Evolutionary conservation across 2,797 vertebrate genomes (phyloP), one percentile per base, ranked within the genome.

Genomic region (Crax fasciolata): DNA sequence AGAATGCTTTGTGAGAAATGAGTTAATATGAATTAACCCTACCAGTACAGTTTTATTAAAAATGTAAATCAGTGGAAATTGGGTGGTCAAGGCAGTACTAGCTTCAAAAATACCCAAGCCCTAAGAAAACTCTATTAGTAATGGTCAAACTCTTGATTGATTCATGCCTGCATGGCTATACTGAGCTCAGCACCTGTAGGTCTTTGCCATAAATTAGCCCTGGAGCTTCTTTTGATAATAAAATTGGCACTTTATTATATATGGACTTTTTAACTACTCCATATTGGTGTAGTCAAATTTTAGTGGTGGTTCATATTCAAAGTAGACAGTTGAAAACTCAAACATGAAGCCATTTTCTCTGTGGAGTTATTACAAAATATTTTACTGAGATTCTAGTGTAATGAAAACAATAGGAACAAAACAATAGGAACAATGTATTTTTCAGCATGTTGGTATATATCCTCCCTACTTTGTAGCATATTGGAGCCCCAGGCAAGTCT

Each of bases 271-370:
- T 52, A 83, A 83, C 24, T 8, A 57, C 19, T 4, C 8, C 0
- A 0, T 62, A 15, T 73, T 71, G 24, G 18, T 59, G 16, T 59
- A 61, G 52, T 51, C 62, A 61, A 9, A n/a, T 70, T 70, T 84
- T 82, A 11, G 54, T 61, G 19, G 74, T 67, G 54, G 32, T 70
- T 78, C 20, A 8, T 71, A 49, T 10, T 32, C 15, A 70, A 71
- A 90, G 82, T 65, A 46, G 51, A 68, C 89, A 73, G 65, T 87
- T 89, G 43, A 88, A 76, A 84, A 49, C 49, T 25, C 82, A 80
- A 79, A 4, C 0, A 7, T 17, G 27, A 55, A 41, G 28, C 2
- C 13, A 30, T 58, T 55, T 84, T 94, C 27, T 86, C 10, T 75
- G 5, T 81, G 32, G 85, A 76, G 25, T 24, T 77, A 62, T 41